phyloP scores from a whole-genome alignment of 2,113 vertebrate species.

The Brachypteracias leptosomus region DNA sequence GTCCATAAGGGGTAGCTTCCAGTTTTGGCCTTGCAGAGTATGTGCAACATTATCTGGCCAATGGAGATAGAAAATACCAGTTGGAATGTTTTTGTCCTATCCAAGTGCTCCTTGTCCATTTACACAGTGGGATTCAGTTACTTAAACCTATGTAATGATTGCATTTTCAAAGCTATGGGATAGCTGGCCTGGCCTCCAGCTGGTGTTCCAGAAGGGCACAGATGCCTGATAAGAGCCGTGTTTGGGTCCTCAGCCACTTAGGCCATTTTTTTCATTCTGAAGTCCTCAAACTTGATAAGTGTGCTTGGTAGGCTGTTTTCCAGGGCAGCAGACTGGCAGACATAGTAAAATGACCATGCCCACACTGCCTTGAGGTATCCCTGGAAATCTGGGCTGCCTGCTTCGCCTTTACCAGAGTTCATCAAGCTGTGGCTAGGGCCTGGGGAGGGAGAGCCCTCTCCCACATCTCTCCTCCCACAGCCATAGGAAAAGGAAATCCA shows the following conservation, averaged over 20 bases:
- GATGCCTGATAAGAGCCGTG: background rate
- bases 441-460: background rate
- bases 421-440: background rate
- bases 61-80: background rate
- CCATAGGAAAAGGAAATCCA: background rate
- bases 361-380: background rate
- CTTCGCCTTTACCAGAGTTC: background rate
- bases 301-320: background rate
- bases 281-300: background rate
- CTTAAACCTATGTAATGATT: background rate
- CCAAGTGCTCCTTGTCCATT: background rate
- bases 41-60: rapidly evolving
- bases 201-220: background rate
- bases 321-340: background rate
- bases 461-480: background rate
- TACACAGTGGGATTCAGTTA: background rate
- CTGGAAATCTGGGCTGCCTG: background rate
- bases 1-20: background rate
- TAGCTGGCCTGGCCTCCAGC: background rate
- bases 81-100: background rate
- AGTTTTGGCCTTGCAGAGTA: background rate
- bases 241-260: background rate
- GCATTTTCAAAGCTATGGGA: background rate
- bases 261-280: background rate
- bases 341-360: background rate